Percentiles rank a stretch among this genome's conserved stretches.
phyloP scores from a whole-genome alignment of 2,888 invertebrate species.

The Epinotia bilunana region DNA sequence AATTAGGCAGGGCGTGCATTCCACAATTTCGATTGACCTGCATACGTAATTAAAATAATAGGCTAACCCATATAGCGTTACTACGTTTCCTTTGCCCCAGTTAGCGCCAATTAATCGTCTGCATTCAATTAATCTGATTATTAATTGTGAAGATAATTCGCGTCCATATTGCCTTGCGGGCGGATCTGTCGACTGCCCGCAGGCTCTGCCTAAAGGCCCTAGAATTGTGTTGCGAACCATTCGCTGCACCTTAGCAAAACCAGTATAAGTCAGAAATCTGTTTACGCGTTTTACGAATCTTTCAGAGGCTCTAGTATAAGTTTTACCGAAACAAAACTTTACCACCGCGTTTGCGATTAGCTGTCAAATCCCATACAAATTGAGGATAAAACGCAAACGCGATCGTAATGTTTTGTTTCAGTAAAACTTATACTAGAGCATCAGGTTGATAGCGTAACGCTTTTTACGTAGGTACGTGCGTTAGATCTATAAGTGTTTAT shows the following conservation, averaged over 20 bases:
- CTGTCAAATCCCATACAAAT: no score
- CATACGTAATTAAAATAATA: slow-evolving; percentile 1
- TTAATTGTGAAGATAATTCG: slow-evolving; percentile 32
- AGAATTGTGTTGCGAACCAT: background rate
- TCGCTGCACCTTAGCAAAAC: background rate
- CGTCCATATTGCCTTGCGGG: slow-evolving; percentile 10
- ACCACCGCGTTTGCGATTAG: no score
- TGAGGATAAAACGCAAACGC: no score
- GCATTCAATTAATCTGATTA: slow-evolving; percentile 12
- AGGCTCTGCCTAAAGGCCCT: background rate
- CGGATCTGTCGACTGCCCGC: background rate
- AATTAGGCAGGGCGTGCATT: slow-evolving; percentile 11
- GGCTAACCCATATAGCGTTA: slow-evolving; percentile 3
- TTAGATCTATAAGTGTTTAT: no score
- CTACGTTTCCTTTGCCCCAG: slow-evolving; percentile 18
- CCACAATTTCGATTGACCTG: slow-evolving; percentile 2
- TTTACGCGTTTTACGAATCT: no score
- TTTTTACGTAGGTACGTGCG: no score
- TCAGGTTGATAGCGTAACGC: no score
- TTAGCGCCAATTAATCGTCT: slow-evolving; percentile 23
- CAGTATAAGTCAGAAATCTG: background rate
- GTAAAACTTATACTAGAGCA: no score
- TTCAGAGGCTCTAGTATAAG: no score
- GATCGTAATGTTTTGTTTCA: no score
- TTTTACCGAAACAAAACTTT: no score